Evolutionary conservation across 2,113 vertebrate species (phyloP), one percentile per base, ranked within the genome.

Genomic region (Genyomyrus donnyi): DNA sequence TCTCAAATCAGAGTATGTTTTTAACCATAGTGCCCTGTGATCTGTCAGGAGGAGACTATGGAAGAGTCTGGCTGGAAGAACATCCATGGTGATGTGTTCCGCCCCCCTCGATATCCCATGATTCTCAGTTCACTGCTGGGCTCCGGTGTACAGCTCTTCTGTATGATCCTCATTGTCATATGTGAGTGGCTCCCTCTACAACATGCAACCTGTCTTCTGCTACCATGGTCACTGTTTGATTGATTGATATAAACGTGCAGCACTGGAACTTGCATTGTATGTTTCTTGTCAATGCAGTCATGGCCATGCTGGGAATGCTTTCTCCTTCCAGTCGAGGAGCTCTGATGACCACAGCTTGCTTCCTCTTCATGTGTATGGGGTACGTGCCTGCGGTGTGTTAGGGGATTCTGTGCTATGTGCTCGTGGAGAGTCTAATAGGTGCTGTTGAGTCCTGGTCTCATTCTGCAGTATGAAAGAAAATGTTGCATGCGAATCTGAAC

Each of bases 281-380:
- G 4, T 42, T 80, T 80, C 13, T 80, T 80, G 74, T 80, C 35
- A 19, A 80, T 42, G 74, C 91, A 99, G 98, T 99, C 89, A 98
- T 99, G 89, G 98, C 98, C 87, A 99, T 99, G 98, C 95, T 99
- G 92, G 98, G 98, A 80, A 99, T 99, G 98, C 94, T 99, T 95
- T 99, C 98, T 0, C 98, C 98, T 0, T 99, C 98, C 2, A 99
- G 98, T 93, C 96, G 98, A 91, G 98, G 98, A 0, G 98, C 98
- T 0, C 91, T 99, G 95, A 99, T 99, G 98, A 99, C 98, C 90
- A 99, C 98, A 0, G 93, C 98, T 91, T 99, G 98, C 94, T 99
- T 99, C 92, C 97, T 99, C 92, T 99, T 99, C 96, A 99, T 99
- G 98, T 99, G 99, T 94, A 99, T 99, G 98, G 98, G 98, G 98